Evolutionary conservation across 1,140 invertebrate species (phyloP).

Genomic region (Lycorma delicatula): DNA sequence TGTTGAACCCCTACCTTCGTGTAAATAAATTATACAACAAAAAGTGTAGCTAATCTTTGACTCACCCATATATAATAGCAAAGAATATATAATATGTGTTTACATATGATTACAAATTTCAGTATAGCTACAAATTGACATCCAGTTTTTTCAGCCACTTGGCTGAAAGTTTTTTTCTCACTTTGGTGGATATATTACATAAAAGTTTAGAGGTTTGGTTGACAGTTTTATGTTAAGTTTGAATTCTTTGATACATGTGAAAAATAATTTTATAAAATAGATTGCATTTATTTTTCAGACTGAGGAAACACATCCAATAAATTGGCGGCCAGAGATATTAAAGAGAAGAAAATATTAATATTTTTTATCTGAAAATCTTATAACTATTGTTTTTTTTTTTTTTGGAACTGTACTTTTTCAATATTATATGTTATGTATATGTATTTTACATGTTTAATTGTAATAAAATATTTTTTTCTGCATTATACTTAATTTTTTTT

Average conservation of each 20-base stretch:
- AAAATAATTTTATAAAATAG: conserved; percentile 6
- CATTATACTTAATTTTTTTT: no score
- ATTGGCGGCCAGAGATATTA: conserved; percentile 93
- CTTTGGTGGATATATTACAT: neutral
- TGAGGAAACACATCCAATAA: conserved; percentile 93
- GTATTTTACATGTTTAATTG: no score
- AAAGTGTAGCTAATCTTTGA: no score
- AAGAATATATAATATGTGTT: no score
- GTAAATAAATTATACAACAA: no score
- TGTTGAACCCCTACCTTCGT: no score
- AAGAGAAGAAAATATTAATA: conserved; percentile 83
- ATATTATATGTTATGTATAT: no score
- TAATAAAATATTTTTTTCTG: no score
- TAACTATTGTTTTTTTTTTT: no score
- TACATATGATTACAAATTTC: neutral
- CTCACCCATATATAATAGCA: no score
- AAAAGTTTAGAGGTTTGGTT: neutral
- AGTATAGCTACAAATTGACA: neutral
- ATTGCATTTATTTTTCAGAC: conserved; percentile 48
- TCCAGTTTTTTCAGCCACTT: neutral
- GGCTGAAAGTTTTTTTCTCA: neutral
- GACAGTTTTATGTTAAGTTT: neutral
- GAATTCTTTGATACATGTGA: neutral
- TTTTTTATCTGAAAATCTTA: no score
- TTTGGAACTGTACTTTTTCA: no score